phyloP scores from a whole-genome alignment of 1,140 invertebrate genomes.

The Magallana ariakensis region DNA sequence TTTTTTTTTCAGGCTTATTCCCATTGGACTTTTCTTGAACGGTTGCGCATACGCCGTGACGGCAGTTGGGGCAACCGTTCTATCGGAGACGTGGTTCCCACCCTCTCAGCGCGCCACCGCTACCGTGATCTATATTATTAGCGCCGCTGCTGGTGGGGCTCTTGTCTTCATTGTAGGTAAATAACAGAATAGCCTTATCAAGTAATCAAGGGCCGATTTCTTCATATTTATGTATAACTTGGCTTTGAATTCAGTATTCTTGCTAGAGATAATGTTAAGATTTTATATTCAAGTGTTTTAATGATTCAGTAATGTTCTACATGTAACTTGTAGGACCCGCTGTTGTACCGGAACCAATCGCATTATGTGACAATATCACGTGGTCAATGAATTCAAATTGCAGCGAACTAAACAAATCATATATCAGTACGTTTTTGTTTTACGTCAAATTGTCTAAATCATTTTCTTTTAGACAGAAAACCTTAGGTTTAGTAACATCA shows the following conservation, averaged over 20 bases:
- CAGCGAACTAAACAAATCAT: background rate
- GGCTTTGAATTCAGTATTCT: no score
- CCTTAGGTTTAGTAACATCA: no score
- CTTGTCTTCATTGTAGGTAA: conserved; percentile 49
- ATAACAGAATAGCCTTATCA: background rate
- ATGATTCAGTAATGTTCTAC: no score
- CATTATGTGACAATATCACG: background rate
- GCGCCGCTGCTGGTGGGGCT: conserved; percentile 5
- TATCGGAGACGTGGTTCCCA: conserved; percentile 54
- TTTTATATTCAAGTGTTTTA: no score
- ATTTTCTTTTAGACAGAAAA: background rate
- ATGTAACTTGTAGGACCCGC: background rate
- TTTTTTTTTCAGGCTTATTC: conserved; percentile 37
- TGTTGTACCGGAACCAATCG: conserved; percentile 16
- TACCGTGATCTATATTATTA: conserved; percentile 35
- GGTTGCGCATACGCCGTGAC: conserved; percentile 39
- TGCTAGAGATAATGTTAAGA: no score
- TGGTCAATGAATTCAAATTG: conserved; percentile 15
- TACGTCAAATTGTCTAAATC: background rate
- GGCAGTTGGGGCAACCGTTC: conserved; percentile 31
- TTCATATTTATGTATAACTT: no score
- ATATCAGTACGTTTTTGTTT: background rate
- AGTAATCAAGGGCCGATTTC: no score
- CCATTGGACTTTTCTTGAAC: conserved; percentile 47
- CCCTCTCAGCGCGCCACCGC: conserved; percentile 33